Conservation (phyloP, 2,113 vertebrate species). For the Serranochromis macrocephalus region DNA sequence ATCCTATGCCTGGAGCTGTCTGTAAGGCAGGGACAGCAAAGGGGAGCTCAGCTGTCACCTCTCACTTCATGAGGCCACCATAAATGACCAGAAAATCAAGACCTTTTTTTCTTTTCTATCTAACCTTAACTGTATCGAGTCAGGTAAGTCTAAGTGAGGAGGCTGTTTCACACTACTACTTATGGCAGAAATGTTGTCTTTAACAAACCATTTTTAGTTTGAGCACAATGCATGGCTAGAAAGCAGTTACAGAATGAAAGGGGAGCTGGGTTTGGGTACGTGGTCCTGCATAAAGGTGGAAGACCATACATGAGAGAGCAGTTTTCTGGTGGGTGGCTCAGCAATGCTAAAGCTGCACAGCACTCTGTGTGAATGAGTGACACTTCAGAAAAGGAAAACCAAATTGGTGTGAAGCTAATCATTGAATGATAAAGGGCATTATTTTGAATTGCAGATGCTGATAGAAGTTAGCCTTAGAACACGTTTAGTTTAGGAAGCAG, state of each 20-base stretch:
- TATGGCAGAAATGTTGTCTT: not conserved
- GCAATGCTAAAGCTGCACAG: not conserved
- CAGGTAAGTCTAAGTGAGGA: not conserved
- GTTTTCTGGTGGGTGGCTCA: not conserved
- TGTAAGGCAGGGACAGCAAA: conserved; percentile 91
- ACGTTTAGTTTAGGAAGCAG: fast-evolving
- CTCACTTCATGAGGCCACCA: conserved; percentile 47
- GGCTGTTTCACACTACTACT: too few species aligned
- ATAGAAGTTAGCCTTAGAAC: not conserved
- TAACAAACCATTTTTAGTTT: fast-evolving
- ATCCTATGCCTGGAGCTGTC: conserved; percentile 92
- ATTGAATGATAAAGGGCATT: too few species aligned
- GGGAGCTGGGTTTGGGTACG: not conserved
- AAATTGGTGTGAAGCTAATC: fast-evolving
- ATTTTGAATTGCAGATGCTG: not conserved
- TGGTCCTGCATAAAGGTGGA: not conserved
- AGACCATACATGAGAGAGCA: not conserved
- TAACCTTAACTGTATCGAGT: not conserved
- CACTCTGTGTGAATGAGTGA: not conserved
- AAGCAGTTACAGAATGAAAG: not conserved
- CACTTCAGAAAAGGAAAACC: fast-evolving
- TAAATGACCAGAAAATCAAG: not conserved
- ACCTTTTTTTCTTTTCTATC: fast-evolving
- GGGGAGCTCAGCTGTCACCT: conserved; percentile 86
- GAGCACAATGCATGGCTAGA: not conserved